Percentiles rank a stretch among this genome's conserved stretches.
Evolutionary conservation across 2,888 invertebrate species (phyloP).

Genomic region (Drosophila picticornis): DNA sequence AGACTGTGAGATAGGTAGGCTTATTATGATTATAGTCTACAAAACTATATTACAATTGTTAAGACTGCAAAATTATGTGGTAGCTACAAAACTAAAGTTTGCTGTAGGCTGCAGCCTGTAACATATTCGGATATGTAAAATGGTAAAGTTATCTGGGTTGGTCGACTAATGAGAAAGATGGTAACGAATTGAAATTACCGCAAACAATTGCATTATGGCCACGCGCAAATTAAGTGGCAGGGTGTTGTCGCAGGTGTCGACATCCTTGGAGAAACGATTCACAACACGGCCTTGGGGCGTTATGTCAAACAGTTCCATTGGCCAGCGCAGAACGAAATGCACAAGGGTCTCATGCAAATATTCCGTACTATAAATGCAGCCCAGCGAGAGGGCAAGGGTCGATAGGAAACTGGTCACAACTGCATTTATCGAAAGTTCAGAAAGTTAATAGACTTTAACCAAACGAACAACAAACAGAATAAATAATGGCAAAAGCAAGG

Average conservation of each 20-base stretch:
- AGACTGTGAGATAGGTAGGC: slow-evolving; percentile 53
- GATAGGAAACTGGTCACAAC: slow-evolving; percentile 82
- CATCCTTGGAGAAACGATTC: slow-evolving; percentile 88
- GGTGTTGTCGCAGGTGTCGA: slow-evolving; percentile 87
- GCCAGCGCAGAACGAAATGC: slow-evolving; percentile 88
- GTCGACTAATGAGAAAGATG: neutral
- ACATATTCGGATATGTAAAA: neutral
- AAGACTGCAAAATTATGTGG: neutral
- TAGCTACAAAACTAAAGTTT: neutral
- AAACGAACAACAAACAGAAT: neutral
- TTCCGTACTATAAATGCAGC: slow-evolving; percentile 87
- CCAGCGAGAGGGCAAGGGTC: slow-evolving; percentile 84
- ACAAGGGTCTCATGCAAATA: slow-evolving; percentile 88
- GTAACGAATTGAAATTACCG: slow-evolving; percentile 78
- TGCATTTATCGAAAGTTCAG: slow-evolving; percentile 49
- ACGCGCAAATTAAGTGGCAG: slow-evolving; percentile 85
- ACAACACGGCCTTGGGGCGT: slow-evolving; percentile 92
- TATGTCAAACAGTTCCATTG: slow-evolving; percentile 91
- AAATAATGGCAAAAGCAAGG: neutral
- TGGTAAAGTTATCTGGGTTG: neutral
- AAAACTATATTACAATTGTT: neutral
- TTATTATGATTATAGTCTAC: neutral
- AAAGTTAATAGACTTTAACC: slow-evolving; percentile 3
- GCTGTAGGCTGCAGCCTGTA: neutral
- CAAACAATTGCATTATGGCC: slow-evolving; percentile 83